Percentiles rank a stretch among this genome's conserved stretches.
Conservation (phyloP, 2,888 invertebrate genomes). For the Xiphydria camelus region DNA sequence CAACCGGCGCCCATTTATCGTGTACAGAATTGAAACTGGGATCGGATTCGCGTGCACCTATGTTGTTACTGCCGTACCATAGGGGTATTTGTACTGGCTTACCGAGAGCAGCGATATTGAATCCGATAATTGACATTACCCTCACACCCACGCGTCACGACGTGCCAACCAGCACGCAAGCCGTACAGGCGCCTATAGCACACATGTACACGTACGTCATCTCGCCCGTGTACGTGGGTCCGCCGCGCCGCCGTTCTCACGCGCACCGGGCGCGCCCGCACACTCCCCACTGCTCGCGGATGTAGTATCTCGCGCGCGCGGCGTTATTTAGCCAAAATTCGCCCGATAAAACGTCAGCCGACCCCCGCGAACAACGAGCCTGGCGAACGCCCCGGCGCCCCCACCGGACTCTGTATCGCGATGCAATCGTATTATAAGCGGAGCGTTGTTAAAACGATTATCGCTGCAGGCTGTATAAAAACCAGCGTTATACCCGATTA, state of each 20-base stretch:
- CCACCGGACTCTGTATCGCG: constrained; percentile 42
- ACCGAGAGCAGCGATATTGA: constrained; percentile 56
- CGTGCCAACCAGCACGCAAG: not conserved
- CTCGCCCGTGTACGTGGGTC: too few species aligned
- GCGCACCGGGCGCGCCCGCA: too few species aligned
- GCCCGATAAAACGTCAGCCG: constrained; percentile 39
- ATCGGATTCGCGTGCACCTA: constrained; percentile 52
- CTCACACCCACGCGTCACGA: not conserved
- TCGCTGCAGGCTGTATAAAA: constrained; percentile 44
- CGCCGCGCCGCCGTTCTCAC: too few species aligned
- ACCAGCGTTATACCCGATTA: constrained; percentile 51
- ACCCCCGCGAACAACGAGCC: constrained; percentile 7
- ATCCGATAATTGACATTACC: constrained; percentile 57
- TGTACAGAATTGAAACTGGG: constrained; percentile 43
- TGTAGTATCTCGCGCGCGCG: constrained; percentile 14
- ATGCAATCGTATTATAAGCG: constrained; percentile 56
- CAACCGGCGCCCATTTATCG: constrained; percentile 46
- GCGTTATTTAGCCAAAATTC: constrained; percentile 42
- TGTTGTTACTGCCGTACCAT: constrained; percentile 55
- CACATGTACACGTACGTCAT: too few species aligned
- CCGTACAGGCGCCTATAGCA: not conserved
- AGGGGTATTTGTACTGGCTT: constrained; percentile 57
- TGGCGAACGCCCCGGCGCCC: constrained; percentile 5
- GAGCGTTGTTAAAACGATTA: constrained; percentile 56
- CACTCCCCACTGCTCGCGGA: too few species aligned